Evolutionary conservation across 2,113 vertebrate genomes (phyloP), one percentile per base, ranked within the genome.

Genomic region (Eira barbara): DNA sequence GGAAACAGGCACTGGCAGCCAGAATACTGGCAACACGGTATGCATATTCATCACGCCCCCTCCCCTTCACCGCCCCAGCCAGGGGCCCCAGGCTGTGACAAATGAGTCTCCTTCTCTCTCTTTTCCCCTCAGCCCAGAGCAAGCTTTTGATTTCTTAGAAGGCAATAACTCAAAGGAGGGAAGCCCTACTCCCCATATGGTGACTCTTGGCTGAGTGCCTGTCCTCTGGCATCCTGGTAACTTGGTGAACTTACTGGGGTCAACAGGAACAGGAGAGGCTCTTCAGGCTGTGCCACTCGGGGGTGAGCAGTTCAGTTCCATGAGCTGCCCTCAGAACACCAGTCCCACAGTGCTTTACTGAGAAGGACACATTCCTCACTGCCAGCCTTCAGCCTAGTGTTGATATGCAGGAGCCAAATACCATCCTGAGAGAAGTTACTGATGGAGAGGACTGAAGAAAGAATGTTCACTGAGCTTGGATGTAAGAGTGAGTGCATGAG

Each of bases 131-230:
- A 52, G 14, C 49, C 49, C 4, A 52, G 49, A 52, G 49, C 49
- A 52, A 52, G 49, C 49, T 52, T 14, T 52, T 52, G 14, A 52
- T 52, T 61, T 69, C 12, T 52, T 52, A 0, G 0, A 52, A 52
- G 1, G 5, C 49, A 52, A 52, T 1, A 15, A 4, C 49, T 52
- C 49, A 52, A 52, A 15, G 49, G 14, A 52, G 49, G 49, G 49
- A 52, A 52, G 14, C 14, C 49, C 14, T 52, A 14, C 49, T 3
- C 14, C 14, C 49, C 49, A 52, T 52, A 1, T 15, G 49, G 49
- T 15, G 6, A 17, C 6, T 0, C n/a, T n/a, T n/a, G n/a, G n/a
- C n/a, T n/a, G 7, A 45, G 0, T 29, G 31, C 17, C 21, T 74
- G 49, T 25, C 7, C 4, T 29, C 6, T 9, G 39, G n/a, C n/a